Base-by-base conservation (phyloP, 2,888 invertebrate genomes). In the Metacarcinus magister region DNA sequence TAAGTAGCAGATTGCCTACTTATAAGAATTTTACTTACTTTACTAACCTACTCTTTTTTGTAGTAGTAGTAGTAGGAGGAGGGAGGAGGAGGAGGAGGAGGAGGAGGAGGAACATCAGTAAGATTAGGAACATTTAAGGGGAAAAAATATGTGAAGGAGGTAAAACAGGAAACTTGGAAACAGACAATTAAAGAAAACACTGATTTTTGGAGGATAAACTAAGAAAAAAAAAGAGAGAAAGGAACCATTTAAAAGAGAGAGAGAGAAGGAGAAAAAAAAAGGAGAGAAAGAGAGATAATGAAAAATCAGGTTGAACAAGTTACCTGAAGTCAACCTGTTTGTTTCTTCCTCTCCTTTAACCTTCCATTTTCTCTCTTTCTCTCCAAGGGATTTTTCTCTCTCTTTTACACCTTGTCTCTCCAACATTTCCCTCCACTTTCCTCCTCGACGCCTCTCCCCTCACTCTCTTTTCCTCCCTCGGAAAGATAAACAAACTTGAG, bases 351-450 rank as follows among this genome's bases (percentile, higher is more conserved):
- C 16, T 7, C 67, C 67, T 67, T 67, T 67, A n/a, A 67, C 19
- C 60, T 19, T 13, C 67, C 4, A 19, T 67, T 67, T 23, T 67
- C 67, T n/a, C n/a, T 4, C n/a, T 4, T 67, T 67, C n/a, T 67
- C n/a, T 67, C 67, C n/a, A 54, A 54, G 54, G 54, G 39, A 39
- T 39, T 39, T 39, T 67, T 67, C n/a, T 67, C 67, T 67, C 67
- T 67, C 67, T 67, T 67, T 67, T 67, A n/a, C 67, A 67, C 67
- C n/a, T 67, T 67, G 67, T n/a, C n/a, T 67, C 67, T 67, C 67
- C n/a, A 67, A 23, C n/a, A 67, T 67, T 67, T 67, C n/a, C n/a
- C 67, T 67, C 67, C 23, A 4, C n/a, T n/a, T n/a, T 67, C n/a
- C n/a, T 23, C 23, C 67, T 67, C 23, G 39, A 39, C 16, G 54